These are phyloP conservation scores for Rhynchotus rufescens DNA, from an alignment of 2,797 vertebrate genomes.

Conservation along the genomic window DNA sequence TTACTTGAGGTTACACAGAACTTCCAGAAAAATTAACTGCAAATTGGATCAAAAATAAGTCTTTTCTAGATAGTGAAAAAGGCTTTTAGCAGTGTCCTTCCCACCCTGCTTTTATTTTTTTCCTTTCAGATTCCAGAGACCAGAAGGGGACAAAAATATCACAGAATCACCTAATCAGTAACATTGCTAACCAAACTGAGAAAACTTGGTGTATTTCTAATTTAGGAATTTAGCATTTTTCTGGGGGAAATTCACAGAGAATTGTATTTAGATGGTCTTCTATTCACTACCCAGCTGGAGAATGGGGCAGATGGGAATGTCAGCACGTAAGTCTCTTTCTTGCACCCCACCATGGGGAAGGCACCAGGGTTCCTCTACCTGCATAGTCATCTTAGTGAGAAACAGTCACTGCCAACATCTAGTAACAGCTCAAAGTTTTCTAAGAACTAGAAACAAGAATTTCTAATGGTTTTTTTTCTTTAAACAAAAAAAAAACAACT, in stretches of 20 bases:
- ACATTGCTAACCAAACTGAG: neutral
- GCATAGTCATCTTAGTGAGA: neutral
- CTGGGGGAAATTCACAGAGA: neutral
- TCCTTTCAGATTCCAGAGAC: neutral
- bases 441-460: neutral
- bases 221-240: neutral
- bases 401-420: neutral
- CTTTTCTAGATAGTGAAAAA: neutral
- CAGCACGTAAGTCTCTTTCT: fast-evolving
- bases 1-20: neutral
- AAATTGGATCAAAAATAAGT: neutral
- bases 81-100: neutral
- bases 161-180: neutral
- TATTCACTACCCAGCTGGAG: neutral
- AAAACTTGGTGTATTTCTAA: neutral
- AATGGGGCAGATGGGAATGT: fast-evolving
- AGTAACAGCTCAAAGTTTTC: neutral
- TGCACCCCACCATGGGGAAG: neutral
- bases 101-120: neutral
- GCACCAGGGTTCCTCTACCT: neutral
- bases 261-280: neutral
- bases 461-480: neutral
- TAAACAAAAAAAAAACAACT: too few relatives aligned
- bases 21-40: neutral
- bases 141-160: neutral